These are phyloP conservation scores for Sapayoa aenigma DNA, from an alignment of 2,113 vertebrate genomes.

Conservation along the genomic window DNA sequence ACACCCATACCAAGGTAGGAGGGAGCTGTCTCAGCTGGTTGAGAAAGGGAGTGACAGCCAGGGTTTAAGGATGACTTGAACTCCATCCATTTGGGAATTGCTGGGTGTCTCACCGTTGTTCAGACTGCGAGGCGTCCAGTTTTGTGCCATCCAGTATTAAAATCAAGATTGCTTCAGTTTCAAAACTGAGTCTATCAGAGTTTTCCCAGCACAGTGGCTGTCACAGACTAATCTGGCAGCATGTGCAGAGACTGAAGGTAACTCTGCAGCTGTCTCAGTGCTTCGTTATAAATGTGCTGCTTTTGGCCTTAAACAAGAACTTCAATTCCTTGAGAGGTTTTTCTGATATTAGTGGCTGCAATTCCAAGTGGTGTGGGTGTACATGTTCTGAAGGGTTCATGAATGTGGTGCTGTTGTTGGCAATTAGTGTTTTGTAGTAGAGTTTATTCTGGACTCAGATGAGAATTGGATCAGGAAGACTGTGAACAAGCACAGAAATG, in stretches of 20 bases:
- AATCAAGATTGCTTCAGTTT: not conserved
- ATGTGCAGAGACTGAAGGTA: not conserved
- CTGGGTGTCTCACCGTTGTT: not conserved
- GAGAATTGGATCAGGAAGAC: not conserved
- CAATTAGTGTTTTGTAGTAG: not conserved
- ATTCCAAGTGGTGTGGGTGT: not conserved
- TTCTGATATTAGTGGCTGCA: not conserved
- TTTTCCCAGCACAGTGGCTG: not conserved
- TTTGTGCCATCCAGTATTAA: not conserved
- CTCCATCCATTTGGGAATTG: not conserved
- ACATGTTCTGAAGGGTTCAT: not conserved
- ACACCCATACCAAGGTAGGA: constrained; percentile 89
- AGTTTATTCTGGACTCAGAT: not conserved
- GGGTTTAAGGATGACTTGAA: not conserved
- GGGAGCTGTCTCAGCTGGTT: not conserved
- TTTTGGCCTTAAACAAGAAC: not conserved
- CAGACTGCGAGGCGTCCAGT: not conserved
- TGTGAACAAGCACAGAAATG: not conserved
- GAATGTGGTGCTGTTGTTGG: not conserved
- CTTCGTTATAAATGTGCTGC: not conserved
- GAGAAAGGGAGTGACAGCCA: not conserved
- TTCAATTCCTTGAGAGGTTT: not conserved
- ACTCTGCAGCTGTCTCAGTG: not conserved
- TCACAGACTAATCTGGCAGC: not conserved
- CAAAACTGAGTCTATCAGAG: not conserved